Percentiles rank a stretch among this genome's conserved stretches.
These are phyloP conservation scores for Dolichomitus sp. DNA, from an alignment of 2,888 invertebrate species.

Conservation along the genomic window DNA sequence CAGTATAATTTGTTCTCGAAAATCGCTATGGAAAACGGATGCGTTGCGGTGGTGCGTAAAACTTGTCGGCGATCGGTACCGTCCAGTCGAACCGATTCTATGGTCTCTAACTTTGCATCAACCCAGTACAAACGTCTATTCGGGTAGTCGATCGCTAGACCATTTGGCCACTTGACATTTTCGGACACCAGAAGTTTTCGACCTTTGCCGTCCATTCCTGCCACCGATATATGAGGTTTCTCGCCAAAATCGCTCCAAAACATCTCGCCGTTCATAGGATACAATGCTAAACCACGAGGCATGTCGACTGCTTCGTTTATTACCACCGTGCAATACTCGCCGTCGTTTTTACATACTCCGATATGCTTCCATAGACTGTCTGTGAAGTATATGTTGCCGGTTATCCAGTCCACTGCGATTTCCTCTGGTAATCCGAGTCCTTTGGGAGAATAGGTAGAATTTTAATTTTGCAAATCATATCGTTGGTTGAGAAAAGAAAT, in stretches of 20 bases:
- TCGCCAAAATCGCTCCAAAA: conserved; percentile 97
- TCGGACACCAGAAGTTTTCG: conserved; percentile 89
- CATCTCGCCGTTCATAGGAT: conserved; percentile 92
- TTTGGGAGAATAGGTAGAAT: background rate
- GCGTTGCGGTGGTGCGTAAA: conserved; percentile 89
- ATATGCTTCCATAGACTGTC: conserved; percentile 91
- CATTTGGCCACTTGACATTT: conserved; percentile 93
- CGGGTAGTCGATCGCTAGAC: conserved; percentile 93
- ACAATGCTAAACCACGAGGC: conserved; percentile 90
- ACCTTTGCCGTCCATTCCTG: conserved; percentile 94
- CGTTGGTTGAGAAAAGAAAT: too few species aligned
- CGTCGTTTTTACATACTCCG: conserved; percentile 91
- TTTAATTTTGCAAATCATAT: background rate
- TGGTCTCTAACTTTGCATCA: conserved; percentile 91
- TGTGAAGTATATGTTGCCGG: conserved; percentile 94
- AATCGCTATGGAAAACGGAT: conserved; percentile 94
- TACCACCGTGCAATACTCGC: conserved; percentile 89
- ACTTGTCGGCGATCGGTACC: conserved; percentile 90
- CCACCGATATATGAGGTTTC: conserved; percentile 91
- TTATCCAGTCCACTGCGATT: conserved; percentile 92
- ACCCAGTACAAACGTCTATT: conserved; percentile 95
- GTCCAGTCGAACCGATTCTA: conserved; percentile 90
- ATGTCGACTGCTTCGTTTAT: conserved; percentile 89
- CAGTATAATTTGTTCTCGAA: conserved; percentile 96
- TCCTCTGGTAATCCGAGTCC: conserved; percentile 92